A percentile compares a stretch with the other conserved stretches of the same genome.
Evolutionary conservation across 1,140 invertebrate species (phyloP).

Genomic region (Aphelenchoides avenae): DNA sequence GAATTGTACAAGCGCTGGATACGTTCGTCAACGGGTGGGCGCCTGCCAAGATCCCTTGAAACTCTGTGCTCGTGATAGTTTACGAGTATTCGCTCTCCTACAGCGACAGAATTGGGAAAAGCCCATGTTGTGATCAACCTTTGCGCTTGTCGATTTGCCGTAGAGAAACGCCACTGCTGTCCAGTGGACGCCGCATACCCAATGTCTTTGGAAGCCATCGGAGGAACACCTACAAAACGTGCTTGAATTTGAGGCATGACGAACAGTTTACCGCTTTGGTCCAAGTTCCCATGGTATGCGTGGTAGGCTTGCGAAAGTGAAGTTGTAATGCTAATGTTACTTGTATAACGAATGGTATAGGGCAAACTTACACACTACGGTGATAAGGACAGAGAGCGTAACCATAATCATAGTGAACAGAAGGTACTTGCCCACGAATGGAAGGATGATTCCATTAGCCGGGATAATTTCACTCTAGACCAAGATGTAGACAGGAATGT

Average conservation of each 20-base stretch:
- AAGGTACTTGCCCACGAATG: slow-evolving; percentile 89
- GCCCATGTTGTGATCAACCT: too few relatives aligned
- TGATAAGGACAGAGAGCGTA: slow-evolving; percentile 93
- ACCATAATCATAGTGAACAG: slow-evolving; percentile 99
- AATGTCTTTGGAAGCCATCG: slow-evolving; percentile 73
- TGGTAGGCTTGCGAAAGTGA: slow-evolving; percentile 90
- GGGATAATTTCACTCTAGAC: slow-evolving; percentile 94
- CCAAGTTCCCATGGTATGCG: slow-evolving; percentile 87
- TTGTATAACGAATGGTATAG: too few relatives aligned
- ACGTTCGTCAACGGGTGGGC: slow-evolving; percentile 32
- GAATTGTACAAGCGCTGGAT: slow-evolving; percentile 56
- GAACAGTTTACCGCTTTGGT: too few relatives aligned
- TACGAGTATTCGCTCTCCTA: too few relatives aligned
- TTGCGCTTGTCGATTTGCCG: too few relatives aligned
- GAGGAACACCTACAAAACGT: too few relatives aligned
- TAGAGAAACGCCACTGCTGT: too few relatives aligned
- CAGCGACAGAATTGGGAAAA: too few relatives aligned
- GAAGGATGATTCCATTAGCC: slow-evolving; percentile 93
- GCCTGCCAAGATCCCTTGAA: too few relatives aligned
- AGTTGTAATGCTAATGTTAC: slow-evolving; percentile 96
- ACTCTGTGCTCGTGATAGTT: too few relatives aligned
- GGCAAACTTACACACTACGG: slow-evolving; percentile 71
- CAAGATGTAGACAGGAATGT: slow-evolving; percentile 75
- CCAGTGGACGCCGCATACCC: slow-evolving; percentile 60
- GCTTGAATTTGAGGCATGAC: too few relatives aligned